Percentiles rank a stretch among this genome's conserved stretches.
These are phyloP conservation scores for Falco berigora DNA, from an alignment of 2,797 vertebrate genomes.

Conservation along the genomic window DNA sequence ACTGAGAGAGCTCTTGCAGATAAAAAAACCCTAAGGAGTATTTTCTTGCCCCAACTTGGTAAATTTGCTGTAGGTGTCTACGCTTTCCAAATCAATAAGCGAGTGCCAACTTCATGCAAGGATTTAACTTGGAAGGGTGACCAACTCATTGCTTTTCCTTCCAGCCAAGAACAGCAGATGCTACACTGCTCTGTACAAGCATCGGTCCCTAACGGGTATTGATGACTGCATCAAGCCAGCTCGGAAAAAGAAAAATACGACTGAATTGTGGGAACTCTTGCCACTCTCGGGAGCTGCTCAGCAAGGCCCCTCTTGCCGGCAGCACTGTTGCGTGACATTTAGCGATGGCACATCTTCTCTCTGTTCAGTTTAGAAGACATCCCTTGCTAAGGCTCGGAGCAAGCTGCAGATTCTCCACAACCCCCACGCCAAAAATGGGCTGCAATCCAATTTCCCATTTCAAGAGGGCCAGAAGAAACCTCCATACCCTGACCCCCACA, in stretches of 20 bases:
- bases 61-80: not conserved
- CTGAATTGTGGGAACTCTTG: not conserved
- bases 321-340: not conserved
- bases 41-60: not conserved
- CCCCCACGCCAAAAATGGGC: not conserved
- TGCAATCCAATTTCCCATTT: not conserved
- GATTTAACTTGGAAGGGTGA: not conserved
- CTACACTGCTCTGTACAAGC: not conserved
- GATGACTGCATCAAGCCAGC: not conserved
- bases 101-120: not conserved
- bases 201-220: not conserved
- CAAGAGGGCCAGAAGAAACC: not conserved
- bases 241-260: not conserved
- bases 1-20: not conserved
- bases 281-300: not conserved
- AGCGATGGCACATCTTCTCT: not conserved
- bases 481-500: accelerated
- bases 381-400: not conserved
- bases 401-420: not conserved
- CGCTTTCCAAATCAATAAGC: not conserved
- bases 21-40: not conserved
- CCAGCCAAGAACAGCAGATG: constrained; percentile 17
- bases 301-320: not conserved
- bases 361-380: not conserved
- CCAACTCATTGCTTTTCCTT: not conserved